A percentile compares a stretch with the other conserved stretches of the same genome.
Conservation (phyloP, 1,140 invertebrate species). For the Himalopsyche phryganea region DNA sequence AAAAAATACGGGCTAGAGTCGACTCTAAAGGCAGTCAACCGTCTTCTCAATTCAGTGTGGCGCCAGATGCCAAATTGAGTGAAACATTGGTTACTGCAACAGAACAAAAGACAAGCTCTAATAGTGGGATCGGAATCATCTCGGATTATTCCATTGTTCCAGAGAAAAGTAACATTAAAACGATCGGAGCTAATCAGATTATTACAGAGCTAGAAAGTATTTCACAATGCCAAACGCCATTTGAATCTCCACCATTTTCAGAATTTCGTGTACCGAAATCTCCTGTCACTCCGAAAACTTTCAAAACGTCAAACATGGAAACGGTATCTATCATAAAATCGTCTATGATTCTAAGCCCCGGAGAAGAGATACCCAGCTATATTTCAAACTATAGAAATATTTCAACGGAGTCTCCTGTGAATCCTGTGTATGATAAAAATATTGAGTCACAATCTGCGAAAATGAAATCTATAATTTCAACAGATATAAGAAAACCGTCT, state of each 20-base stretch:
- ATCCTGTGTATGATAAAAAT: too few relatives aligned
- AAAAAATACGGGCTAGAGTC: not conserved
- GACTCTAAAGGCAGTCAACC: too few relatives aligned
- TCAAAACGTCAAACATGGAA: constrained; percentile 41
- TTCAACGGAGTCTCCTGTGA: not conserved
- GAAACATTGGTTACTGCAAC: not conserved
- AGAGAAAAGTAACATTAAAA: too few relatives aligned
- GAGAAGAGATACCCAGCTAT: constrained; percentile 14
- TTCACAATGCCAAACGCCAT: constrained; percentile 7
- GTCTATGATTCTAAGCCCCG: constrained; percentile 45
- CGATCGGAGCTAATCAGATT: not conserved
- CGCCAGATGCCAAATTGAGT: not conserved
- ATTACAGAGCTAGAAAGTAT: not conserved
- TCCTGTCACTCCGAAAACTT: constrained; percentile 5
- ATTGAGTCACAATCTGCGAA: too few relatives aligned
- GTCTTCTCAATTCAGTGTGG: too few relatives aligned
- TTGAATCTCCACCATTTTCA: not conserved
- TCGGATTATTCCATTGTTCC: not conserved
- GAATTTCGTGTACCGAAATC: constrained; percentile 4
- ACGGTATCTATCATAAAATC: constrained; percentile 44
- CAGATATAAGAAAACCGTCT: not conserved
- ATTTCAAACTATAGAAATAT: constrained; percentile 14
- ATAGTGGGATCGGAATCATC: not conserved
- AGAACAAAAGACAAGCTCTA: not conserved
- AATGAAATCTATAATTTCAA: constrained; percentile 1